phyloP scores from a whole-genome alignment of 2,888 invertebrate genomes.

The Cecidostiba fungosa region DNA sequence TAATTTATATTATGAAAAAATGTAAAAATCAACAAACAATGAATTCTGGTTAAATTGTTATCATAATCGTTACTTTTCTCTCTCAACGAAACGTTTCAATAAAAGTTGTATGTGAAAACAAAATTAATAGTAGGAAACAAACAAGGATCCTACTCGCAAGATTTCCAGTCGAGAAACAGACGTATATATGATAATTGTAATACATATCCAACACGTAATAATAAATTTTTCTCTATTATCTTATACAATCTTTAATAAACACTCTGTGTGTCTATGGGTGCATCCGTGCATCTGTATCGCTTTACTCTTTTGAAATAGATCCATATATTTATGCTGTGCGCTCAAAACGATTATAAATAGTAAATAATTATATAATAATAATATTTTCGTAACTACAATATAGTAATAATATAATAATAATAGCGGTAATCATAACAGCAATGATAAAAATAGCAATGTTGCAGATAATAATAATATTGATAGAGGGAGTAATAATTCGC shows the following conservation, averaged over 20 bases:
- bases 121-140: conserved; percentile 48
- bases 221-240: conserved; percentile 65
- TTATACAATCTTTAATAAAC: conserved; percentile 51
- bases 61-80: conserved; percentile 41
- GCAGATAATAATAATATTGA: conserved; percentile 67
- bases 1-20: conserved; percentile 61
- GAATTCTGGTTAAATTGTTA: conserved; percentile 61
- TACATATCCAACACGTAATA: conserved; percentile 72
- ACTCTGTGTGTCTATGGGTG: conserved; percentile 51
- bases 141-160: conserved; percentile 57
- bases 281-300: conserved; percentile 57
- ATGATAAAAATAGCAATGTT: conserved; percentile 68
- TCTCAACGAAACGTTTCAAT: conserved; percentile 51
- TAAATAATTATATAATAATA: conserved; percentile 62
- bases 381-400: conserved; percentile 57
- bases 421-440: conserved; percentile 70
- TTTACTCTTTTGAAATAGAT: conserved; percentile 63
- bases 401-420: conserved; percentile 67
- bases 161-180: conserved; percentile 60
- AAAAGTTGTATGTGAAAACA: conserved; percentile 44
- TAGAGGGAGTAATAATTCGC: conserved; percentile 65
- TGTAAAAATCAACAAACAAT: conserved; percentile 67
- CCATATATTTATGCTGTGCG: conserved; percentile 60
- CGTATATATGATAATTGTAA: conserved; percentile 49
- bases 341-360: conserved; percentile 71